A percentile compares a stretch with the other conserved stretches of the same genome.
Conservation (phyloP, 1,140 invertebrate species). For the Caerostris darwini region DNA sequence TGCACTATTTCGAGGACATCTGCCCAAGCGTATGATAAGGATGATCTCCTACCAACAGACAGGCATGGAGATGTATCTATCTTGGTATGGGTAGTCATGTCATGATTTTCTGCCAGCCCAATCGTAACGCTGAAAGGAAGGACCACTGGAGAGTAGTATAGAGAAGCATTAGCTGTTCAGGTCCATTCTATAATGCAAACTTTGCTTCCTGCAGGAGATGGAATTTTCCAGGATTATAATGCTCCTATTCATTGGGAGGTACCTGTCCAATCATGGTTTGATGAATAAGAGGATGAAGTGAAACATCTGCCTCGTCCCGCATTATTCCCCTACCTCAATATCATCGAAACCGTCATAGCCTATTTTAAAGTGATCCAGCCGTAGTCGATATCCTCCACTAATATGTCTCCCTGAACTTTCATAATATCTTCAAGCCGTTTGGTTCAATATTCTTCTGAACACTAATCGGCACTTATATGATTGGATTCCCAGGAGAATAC, state of each 20-base stretch:
- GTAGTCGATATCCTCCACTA: background rate
- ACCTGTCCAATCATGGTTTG: background rate
- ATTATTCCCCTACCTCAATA: background rate
- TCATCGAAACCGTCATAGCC: background rate
- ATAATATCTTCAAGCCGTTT: background rate
- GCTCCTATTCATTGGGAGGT: background rate
- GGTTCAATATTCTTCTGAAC: background rate
- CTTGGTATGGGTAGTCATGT: background rate
- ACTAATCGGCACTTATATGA: background rate
- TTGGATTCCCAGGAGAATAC: background rate
- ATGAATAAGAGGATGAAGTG: background rate
- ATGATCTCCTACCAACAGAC: background rate
- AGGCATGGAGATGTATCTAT: background rate
- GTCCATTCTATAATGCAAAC: background rate
- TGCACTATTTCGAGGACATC: background rate
- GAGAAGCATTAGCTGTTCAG: too few relatives aligned
- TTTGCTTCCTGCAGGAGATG: background rate
- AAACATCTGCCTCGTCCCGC: background rate
- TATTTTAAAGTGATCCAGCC: background rate
- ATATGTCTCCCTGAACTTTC: background rate
- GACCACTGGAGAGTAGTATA: too few relatives aligned
- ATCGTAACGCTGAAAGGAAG: background rate
- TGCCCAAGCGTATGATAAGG: background rate
- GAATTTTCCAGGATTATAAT: background rate
- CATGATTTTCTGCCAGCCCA: background rate